A percentile compares a stretch with the other conserved stretches of the same genome.
phyloP scores from a whole-genome alignment of 1,140 invertebrate genomes.

The Papilio dardanus region DNA sequence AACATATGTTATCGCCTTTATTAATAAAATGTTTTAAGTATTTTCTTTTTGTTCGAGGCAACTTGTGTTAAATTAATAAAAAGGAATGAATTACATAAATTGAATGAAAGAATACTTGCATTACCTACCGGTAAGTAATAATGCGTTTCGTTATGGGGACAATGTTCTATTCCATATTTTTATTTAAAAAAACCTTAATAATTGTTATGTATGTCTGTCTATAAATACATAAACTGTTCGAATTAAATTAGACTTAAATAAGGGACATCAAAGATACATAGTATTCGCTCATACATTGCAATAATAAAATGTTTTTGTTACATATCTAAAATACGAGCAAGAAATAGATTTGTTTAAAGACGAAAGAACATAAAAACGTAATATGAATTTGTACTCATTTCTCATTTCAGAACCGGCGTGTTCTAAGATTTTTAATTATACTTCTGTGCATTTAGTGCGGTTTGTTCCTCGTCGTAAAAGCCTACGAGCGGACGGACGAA shows the following conservation, averaged over 20 bases:
- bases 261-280: neutral
- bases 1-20: neutral
- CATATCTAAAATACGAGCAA: neutral
- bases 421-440: constrained; percentile 50
- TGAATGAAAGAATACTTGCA: neutral
- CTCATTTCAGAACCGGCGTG: constrained; percentile 42
- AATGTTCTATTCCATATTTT: neutral
- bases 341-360: neutral
- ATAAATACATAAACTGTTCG: neutral
- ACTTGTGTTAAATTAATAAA: neutral
- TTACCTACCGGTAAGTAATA: no score
- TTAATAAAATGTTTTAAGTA: neutral
- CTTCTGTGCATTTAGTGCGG: constrained; percentile 57
- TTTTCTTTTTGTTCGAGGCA: neutral
- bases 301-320: constrained; percentile 25
- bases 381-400: constrained; percentile 13
- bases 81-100: no score
- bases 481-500: constrained; percentile 39
- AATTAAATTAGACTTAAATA: neutral
- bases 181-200: neutral
- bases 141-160: neutral
- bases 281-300: neutral
- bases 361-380: constrained; percentile 9
- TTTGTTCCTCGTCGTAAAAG: constrained; percentile 59
- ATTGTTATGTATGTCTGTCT: neutral